Conservation (phyloP, 2,888 invertebrate genomes). For the Emmelina monodactyla region DNA sequence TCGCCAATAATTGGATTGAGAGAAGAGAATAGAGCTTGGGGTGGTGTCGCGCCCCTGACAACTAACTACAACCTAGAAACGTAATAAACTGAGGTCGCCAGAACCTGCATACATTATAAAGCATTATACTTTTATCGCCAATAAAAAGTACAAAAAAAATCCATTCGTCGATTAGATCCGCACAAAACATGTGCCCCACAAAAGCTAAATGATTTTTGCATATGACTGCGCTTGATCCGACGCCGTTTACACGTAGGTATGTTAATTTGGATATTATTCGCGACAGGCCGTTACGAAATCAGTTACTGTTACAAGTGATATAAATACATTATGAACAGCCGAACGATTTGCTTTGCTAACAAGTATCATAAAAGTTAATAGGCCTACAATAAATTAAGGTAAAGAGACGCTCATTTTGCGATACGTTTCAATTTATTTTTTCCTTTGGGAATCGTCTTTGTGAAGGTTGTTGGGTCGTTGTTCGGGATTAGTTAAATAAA, state of each 20-base stretch:
- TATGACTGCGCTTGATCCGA: no score
- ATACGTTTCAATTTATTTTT: no score
- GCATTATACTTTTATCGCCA: slow-evolving; percentile 56
- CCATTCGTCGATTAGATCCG: slow-evolving; percentile 51
- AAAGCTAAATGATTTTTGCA: slow-evolving; percentile 63
- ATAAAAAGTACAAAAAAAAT: slow-evolving; percentile 49
- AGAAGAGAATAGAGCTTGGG: no score
- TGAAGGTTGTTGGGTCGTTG: no score
- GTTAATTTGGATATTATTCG: not conserved
- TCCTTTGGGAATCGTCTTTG: no score
- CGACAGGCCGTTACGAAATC: slow-evolving; percentile 46
- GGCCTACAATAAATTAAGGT: not conserved
- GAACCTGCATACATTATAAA: no score
- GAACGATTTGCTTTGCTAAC: slow-evolving; percentile 19
- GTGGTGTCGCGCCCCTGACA: no score
- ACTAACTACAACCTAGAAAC: no score
- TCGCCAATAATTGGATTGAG: no score
- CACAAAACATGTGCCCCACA: slow-evolving; percentile 44
- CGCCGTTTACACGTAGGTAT: not conserved
- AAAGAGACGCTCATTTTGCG: no score
- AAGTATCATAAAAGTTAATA: slow-evolving; percentile 1
- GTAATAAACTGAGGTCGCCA: no score
- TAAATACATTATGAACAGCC: slow-evolving; percentile 35
- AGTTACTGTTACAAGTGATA: slow-evolving; percentile 34
- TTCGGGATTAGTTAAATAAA: no score